Conservation (phyloP, 2,113 vertebrate species). For the Grantiella picta region DNA sequence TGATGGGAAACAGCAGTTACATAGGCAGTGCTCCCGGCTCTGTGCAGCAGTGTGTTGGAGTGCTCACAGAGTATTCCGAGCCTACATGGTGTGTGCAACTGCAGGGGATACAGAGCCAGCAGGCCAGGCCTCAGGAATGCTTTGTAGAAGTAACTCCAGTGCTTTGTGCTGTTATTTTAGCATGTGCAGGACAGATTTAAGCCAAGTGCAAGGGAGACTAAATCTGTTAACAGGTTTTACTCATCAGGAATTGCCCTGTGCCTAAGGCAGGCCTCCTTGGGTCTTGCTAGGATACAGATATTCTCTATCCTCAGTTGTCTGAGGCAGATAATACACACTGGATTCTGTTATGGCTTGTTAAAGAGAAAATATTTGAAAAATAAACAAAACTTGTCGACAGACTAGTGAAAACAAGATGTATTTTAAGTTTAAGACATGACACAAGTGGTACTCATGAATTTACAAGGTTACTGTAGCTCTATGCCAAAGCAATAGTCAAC, state of each 20-base stretch:
- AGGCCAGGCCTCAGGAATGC: not conserved
- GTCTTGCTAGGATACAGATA: not conserved
- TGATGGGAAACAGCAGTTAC: not conserved
- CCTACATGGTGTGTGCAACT: not conserved
- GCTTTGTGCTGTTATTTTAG: not conserved
- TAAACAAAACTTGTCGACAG: not conserved
- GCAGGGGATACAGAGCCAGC: not conserved
- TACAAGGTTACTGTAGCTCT: not conserved
- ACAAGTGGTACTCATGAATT: not conserved
- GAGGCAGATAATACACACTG: not conserved
- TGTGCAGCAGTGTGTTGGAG: not conserved
- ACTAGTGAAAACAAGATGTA: conserved; percentile 20
- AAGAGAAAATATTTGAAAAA: conserved; percentile 44
- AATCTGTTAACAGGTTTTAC: conserved; percentile 6
- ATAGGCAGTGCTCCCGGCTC: not conserved
- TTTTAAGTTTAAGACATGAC: not conserved
- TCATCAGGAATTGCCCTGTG: not conserved
- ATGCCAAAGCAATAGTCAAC: not conserved
- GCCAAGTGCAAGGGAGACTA: not conserved
- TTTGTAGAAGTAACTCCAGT: not conserved
- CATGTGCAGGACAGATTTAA: not conserved
- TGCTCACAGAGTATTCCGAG: not conserved
- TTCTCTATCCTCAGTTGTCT: not conserved
- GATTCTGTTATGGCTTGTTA: conserved; percentile 35
- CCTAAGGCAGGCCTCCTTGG: not conserved